Evolutionary conservation across 1,140 invertebrate genomes (phyloP).

Genomic region (Patella vulgata): DNA sequence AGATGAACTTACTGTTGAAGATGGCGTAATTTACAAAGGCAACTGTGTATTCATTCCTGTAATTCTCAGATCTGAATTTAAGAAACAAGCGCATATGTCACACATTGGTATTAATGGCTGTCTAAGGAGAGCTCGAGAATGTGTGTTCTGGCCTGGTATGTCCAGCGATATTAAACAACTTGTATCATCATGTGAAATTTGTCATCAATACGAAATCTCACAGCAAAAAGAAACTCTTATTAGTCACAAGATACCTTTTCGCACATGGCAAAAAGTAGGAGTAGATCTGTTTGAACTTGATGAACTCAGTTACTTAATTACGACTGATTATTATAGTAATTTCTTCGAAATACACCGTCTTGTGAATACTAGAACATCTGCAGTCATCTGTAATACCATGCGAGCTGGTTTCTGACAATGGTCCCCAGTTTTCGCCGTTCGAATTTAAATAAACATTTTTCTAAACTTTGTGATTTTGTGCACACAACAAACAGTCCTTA

Average conservation of each 20-base stretch:
- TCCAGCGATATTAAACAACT: slow-evolving; percentile 27
- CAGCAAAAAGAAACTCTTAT: slow-evolving; percentile 25
- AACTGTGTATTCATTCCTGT: slow-evolving; percentile 30
- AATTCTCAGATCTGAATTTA: slow-evolving; percentile 23
- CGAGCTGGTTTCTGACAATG: too few species aligned
- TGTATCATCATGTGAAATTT: slow-evolving; percentile 31
- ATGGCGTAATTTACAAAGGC: slow-evolving; percentile 38
- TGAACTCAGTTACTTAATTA: slow-evolving; percentile 6
- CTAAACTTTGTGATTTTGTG: too few species aligned
- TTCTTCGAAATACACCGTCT: too few species aligned
- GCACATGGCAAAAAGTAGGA: slow-evolving; percentile 35
- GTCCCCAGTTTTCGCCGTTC: too few species aligned
- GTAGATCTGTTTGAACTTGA: slow-evolving; percentile 16
- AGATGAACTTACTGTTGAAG: slow-evolving; percentile 37
- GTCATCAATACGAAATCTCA: slow-evolving; percentile 7
- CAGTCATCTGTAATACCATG: too few species aligned
- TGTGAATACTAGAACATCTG: too few species aligned
- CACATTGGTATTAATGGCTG: slow-evolving; percentile 36
- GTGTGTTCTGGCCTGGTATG: slow-evolving; percentile 41
- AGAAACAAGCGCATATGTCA: slow-evolving; percentile 17
- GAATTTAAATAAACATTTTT: too few species aligned
- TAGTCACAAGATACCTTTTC: slow-evolving; percentile 25
- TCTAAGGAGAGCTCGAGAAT: slow-evolving; percentile 28
- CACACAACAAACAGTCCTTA: too few species aligned
- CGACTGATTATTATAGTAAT: slow-evolving; percentile 9